Evolutionary conservation across 1,140 invertebrate genomes (phyloP), one percentile per base, ranked within the genome.

Genomic region (Drosophila erecta): DNA sequence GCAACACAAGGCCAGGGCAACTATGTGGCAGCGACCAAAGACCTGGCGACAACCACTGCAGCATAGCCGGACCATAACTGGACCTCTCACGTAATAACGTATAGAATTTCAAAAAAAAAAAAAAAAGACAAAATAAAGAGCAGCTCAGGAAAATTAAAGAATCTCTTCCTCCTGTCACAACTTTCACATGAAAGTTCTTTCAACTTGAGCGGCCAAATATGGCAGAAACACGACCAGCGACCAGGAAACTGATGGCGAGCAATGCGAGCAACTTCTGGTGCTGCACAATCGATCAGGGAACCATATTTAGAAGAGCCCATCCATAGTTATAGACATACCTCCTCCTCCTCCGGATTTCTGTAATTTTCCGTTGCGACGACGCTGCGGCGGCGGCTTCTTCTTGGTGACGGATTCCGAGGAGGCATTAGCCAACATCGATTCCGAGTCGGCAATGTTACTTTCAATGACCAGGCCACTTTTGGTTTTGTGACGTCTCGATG

Each of bases 161-260:
- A 85, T 85, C 80, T 87, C 74, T 80, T 89, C 84, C 77, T 89
- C 76, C 85, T 90, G 85, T 89, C 84, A 90, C 84, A 89, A 89
- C 84, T 89, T 89, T 89, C 84, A 89, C 84, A 90, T 89, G 80
- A 84, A 89, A 89, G 84, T 89, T 89, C 84, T 89, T 90, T 89
- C 84, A 89, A 89, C 84, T 89, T 85, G 85, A 84, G 76, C 85
- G 73, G 50, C 84, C 84, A 89, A 89, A 89, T 89, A 89, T 90
- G 84, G 84, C 46, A 62, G 55, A 79, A 71, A 84, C 81, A 87
- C 75, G 79, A 71, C 35, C 65, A 72, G 57, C 44, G 40, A 81
- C 64, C 77, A 85, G 76, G 76, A 83, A 85, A 66, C 81, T 69
- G 40, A 66, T 56, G 53, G 61, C 62, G 58, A 81, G 57, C 69